These are phyloP conservation scores for Phortica okadai DNA, from an alignment of 2,888 invertebrate genomes.

Conservation along the genomic window DNA sequence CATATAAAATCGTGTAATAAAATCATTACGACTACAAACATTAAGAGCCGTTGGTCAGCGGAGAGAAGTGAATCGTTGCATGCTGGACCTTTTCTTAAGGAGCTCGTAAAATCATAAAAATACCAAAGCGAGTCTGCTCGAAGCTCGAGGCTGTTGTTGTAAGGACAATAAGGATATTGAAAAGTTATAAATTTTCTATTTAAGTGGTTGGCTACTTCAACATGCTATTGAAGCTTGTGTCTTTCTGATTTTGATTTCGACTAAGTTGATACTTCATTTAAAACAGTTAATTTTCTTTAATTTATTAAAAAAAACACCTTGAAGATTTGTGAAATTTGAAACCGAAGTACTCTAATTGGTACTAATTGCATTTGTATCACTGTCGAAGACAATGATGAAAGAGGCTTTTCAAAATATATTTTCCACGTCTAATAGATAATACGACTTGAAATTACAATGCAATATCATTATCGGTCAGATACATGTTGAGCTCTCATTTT, in stretches of 20 bases:
- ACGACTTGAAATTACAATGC: no score
- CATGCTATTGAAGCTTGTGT: not conserved
- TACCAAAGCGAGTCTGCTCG: slow-evolving; percentile 60
- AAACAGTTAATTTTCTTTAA: not conserved
- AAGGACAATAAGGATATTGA: slow-evolving; percentile 65
- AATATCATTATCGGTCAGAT: no score
- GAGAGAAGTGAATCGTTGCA: slow-evolving; percentile 37
- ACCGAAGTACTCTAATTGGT: no score
- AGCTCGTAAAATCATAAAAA: slow-evolving; percentile 58
- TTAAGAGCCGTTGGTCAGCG: slow-evolving; percentile 14
- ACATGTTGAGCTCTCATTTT: no score
- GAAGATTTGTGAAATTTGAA: no score
- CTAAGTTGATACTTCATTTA: not conserved
- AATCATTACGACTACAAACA: slow-evolving; percentile 58
- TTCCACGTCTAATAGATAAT: no score
- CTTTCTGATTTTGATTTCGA: not conserved
- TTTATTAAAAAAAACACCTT: no score
- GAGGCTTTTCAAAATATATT: no score
- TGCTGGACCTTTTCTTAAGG: slow-evolving; percentile 47
- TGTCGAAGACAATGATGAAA: no score
- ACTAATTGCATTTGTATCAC: no score
- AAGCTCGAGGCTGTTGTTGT: slow-evolving; percentile 29
- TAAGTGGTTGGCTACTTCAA: not conserved
- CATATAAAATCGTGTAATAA: slow-evolving; percentile 69
- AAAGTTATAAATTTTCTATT: slow-evolving; percentile 60